A percentile compares a stretch with the other conserved stretches of the same genome.
Conservation (phyloP, 2,797 vertebrate genomes). For the Dipus sagitta region DNA sequence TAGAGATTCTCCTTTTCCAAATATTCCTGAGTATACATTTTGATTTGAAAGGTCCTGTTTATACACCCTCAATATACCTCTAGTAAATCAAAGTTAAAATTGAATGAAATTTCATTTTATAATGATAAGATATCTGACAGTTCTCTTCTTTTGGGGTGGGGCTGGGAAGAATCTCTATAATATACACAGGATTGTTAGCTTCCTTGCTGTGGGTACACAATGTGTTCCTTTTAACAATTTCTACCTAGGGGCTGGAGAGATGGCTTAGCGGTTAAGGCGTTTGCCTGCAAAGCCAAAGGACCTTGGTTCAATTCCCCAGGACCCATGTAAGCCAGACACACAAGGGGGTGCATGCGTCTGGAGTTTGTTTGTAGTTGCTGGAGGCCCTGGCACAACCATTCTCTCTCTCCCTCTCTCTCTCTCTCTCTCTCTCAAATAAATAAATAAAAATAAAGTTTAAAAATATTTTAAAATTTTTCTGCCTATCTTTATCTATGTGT, state of each 20-base stretch:
- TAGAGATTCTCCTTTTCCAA: conserved; percentile 15
- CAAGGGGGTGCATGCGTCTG: no score
- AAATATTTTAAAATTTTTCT: not conserved
- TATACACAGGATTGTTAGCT: not conserved
- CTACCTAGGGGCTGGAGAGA: not conserved
- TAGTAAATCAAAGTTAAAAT: conserved; percentile 48
- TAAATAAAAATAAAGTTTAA: no score
- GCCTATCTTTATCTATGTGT: not conserved
- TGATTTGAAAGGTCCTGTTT: conserved; percentile 17
- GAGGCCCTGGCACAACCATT: no score
- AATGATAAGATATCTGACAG: not conserved
- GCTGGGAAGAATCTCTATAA: not conserved
- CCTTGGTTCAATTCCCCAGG: no score
- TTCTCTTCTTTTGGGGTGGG: not conserved
- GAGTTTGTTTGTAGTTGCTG: no score
- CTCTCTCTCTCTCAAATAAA: no score
- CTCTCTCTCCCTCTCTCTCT: no score
- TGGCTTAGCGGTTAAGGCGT: no score
- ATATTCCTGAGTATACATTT: conserved; percentile 40
- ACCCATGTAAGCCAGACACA: no score
- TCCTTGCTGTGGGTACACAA: not conserved
- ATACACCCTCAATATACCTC: conserved; percentile 30
- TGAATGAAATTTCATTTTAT: conserved; percentile 18
- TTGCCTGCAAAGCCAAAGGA: no score
- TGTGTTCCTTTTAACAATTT: conserved; percentile 17